phyloP scores from a whole-genome alignment of 2,888 invertebrate genomes.

The Spisula solida region DNA sequence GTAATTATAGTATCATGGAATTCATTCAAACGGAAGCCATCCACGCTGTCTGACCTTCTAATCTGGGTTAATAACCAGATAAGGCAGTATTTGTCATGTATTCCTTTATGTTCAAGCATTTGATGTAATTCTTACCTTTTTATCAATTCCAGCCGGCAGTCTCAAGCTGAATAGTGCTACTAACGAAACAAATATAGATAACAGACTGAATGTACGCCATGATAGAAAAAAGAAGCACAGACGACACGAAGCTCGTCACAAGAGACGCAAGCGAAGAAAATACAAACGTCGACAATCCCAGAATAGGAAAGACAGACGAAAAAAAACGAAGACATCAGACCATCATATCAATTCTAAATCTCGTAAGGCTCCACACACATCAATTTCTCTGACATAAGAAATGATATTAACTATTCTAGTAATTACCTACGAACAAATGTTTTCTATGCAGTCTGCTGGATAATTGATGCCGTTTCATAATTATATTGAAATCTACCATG shows the following conservation, averaged over 20 bases:
- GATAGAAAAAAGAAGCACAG: constrained; percentile 3
- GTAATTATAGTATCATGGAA: not conserved
- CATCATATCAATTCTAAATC: not conserved
- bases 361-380: not conserved
- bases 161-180: not conserved
- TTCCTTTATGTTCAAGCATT: not conserved
- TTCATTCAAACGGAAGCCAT: not conserved
- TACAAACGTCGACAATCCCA: not conserved
- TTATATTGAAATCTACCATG: too few species aligned
- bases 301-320: not conserved
- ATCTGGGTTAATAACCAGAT: too few species aligned
- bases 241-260: not conserved
- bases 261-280: not conserved
- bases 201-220: not conserved
- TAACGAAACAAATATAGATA: not conserved
- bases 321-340: not conserved
- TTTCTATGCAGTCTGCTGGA: too few species aligned
- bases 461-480: too few species aligned
- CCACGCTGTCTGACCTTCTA: not conserved
- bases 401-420: too few species aligned
- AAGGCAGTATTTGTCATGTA: too few species aligned
- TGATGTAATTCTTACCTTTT: not conserved
- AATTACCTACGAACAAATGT: too few species aligned
- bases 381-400: too few species aligned
- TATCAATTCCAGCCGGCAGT: not conserved